These are phyloP conservation scores for Aeoliscus strigatus DNA, from an alignment of 2,797 vertebrate species.

Conservation along the genomic window DNA sequence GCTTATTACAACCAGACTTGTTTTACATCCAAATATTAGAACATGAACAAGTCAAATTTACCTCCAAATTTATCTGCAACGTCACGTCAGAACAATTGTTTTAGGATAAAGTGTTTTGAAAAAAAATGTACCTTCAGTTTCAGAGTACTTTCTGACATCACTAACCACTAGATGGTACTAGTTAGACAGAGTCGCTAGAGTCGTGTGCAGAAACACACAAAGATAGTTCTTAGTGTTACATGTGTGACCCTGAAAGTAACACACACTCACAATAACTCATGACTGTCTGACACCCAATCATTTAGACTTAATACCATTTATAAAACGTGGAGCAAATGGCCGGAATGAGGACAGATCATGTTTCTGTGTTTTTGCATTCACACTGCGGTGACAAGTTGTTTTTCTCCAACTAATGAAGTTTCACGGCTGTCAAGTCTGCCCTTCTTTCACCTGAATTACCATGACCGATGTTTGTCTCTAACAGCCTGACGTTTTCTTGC, in stretches of 20 bases:
- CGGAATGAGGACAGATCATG: constrained; percentile 7
- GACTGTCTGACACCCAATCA: background rate
- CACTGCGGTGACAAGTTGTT: background rate
- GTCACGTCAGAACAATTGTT: background rate
- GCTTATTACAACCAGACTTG: too few relatives aligned
- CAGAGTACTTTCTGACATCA: background rate
- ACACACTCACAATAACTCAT: background rate
- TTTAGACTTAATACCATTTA: background rate
- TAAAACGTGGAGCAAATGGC: background rate
- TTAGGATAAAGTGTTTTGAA: background rate
- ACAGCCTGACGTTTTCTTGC: background rate
- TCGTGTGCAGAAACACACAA: too few relatives aligned
- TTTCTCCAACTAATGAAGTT: background rate
- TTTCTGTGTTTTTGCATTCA: constrained; percentile 6
- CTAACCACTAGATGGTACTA: constrained; percentile 46
- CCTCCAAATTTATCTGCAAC: too few relatives aligned
- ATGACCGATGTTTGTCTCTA: background rate
- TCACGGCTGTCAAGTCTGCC: background rate
- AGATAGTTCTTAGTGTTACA: too few relatives aligned
- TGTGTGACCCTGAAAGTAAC: too few relatives aligned
- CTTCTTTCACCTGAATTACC: background rate
- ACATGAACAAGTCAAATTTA: too few relatives aligned
- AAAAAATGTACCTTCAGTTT: too few relatives aligned
- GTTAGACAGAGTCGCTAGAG: too few relatives aligned
- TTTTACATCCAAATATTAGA: too few relatives aligned